A percentile compares a stretch with the other conserved stretches of the same genome.
Evolutionary conservation across 2,797 vertebrate species (phyloP).

Genomic region (Cossypha dichroa): DNA sequence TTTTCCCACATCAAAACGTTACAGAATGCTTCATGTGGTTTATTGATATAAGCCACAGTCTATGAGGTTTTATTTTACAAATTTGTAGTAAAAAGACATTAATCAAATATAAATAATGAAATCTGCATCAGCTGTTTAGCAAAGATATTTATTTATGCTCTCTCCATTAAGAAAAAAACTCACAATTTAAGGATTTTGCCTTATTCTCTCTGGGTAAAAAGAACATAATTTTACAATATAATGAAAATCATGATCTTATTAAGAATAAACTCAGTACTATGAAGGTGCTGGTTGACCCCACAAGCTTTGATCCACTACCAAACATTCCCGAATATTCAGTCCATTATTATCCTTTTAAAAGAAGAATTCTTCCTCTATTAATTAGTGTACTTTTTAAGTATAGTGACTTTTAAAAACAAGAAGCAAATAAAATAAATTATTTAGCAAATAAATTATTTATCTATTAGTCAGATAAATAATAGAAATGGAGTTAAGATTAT

Average conservation of each 20-base stretch:
- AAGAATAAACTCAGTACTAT: background rate
- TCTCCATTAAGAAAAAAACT: background rate
- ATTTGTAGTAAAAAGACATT: background rate
- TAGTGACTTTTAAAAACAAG: background rate
- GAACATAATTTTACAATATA: background rate
- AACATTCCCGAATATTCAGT: background rate
- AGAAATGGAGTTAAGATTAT: fast-evolving
- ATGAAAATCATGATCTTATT: background rate
- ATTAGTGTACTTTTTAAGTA: background rate
- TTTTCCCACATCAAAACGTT: background rate
- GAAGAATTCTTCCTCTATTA: background rate
- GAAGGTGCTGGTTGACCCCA: background rate
- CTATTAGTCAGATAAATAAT: background rate
- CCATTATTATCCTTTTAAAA: background rate
- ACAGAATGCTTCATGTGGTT: background rate
- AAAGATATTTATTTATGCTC: background rate
- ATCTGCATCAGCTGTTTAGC: background rate
- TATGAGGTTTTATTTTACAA: background rate
- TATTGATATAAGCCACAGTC: background rate
- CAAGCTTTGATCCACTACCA: background rate
- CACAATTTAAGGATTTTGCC: background rate
- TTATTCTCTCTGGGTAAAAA: background rate
- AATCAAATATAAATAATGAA: background rate
- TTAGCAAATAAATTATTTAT: background rate
- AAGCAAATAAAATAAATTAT: background rate